These are phyloP conservation scores for Drosophila ficusphila DNA, from an alignment of 1,140 invertebrate genomes.

Conservation along the genomic window DNA sequence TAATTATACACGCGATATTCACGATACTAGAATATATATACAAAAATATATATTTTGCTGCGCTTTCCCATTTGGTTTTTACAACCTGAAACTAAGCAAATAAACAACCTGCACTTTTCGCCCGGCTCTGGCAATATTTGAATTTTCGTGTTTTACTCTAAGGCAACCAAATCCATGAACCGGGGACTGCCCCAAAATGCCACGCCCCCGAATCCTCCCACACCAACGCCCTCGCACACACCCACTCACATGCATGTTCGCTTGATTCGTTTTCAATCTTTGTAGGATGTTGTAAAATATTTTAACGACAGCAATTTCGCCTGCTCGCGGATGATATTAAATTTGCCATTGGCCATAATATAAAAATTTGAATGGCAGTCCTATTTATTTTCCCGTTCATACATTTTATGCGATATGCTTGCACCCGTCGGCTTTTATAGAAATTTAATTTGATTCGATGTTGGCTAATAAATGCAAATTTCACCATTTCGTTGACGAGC, in stretches of 20 bases:
- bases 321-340: slow-evolving; percentile 36
- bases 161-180: slow-evolving; percentile 17
- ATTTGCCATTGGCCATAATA: slow-evolving; percentile 28
- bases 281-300: slow-evolving; percentile 52
- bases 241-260: slow-evolving; percentile 12
- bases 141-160: slow-evolving; percentile 15
- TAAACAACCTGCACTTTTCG: slow-evolving; percentile 48
- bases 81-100: slow-evolving; percentile 48
- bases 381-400: slow-evolving; percentile 36
- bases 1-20: slow-evolving; percentile 41
- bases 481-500: background rate
- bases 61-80: slow-evolving; percentile 34
- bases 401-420: slow-evolving; percentile 18
- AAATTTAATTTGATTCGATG: slow-evolving; percentile 26
- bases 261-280: slow-evolving; percentile 55
- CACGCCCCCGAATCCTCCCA: slow-evolving; percentile 2
- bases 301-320: slow-evolving; percentile 46
- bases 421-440: slow-evolving; percentile 8
- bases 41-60: background rate
- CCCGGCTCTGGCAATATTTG: slow-evolving; percentile 48
- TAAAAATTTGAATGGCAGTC: slow-evolving; percentile 32
- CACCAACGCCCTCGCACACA: slow-evolving; percentile 14
- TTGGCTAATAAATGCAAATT: slow-evolving; percentile 29
- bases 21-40: background rate
- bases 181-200: slow-evolving; percentile 32